Conservation (phyloP, 2,888 invertebrate genomes). For the Cephus pulcher region DNA sequence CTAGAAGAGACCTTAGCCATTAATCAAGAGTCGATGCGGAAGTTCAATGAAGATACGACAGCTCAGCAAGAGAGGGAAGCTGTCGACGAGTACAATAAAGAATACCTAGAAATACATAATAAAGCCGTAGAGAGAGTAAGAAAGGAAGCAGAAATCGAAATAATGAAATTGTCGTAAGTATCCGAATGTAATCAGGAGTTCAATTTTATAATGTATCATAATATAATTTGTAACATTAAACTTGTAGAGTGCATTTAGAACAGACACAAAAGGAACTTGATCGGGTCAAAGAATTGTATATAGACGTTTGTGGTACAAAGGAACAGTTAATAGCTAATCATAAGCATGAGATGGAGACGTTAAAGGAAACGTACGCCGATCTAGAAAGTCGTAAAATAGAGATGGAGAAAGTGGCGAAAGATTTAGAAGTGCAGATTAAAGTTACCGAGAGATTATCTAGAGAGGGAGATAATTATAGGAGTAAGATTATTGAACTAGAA, state of each 20-base stretch:
- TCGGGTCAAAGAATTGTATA: constrained; percentile 61
- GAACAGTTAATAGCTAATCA: constrained; percentile 72
- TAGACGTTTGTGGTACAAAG: constrained; percentile 72
- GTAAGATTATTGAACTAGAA: constrained; percentile 53
- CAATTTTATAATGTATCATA: not conserved
- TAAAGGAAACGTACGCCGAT: constrained; percentile 56
- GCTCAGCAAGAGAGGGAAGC: constrained; percentile 48
- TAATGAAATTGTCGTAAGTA: constrained; percentile 58
- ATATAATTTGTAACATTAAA: not conserved
- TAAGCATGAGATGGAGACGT: constrained; percentile 69
- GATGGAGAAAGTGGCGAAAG: constrained; percentile 47
- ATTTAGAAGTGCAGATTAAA: constrained; percentile 50
- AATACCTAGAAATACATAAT: constrained; percentile 59
- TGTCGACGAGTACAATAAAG: constrained; percentile 54
- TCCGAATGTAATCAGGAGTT: constrained; percentile 1
- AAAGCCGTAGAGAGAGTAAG: constrained; percentile 57
- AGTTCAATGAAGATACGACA: constrained; percentile 47
- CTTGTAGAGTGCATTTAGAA: constrained; percentile 54
- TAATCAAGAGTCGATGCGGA: constrained; percentile 50
- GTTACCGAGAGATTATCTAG: constrained; percentile 45
- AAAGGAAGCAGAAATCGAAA: constrained; percentile 54
- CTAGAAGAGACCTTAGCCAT: constrained; percentile 49
- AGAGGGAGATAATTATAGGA: constrained; percentile 50
- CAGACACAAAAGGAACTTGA: constrained; percentile 59
- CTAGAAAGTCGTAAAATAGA: constrained; percentile 45